Conservation (phyloP, 2,113 vertebrate genomes). For the Microtus ochrogaster region DNA sequence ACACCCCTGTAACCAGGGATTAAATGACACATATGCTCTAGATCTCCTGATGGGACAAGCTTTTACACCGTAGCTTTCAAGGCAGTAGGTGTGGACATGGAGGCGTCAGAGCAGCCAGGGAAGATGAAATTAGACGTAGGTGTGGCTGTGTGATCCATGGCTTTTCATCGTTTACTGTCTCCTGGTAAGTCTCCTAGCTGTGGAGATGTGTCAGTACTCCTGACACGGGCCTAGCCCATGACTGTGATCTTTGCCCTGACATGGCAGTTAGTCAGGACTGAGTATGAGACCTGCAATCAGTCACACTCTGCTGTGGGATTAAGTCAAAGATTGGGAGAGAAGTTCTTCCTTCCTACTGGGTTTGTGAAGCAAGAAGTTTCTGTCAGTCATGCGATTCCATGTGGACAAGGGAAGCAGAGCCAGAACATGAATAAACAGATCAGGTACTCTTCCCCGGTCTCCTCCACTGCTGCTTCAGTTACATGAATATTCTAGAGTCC, state of each 20-base stretch:
- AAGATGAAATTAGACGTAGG: not conserved
- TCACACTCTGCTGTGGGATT: not conserved
- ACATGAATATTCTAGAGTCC: not conserved
- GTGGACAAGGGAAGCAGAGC: not conserved
- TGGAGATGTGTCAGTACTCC: not conserved
- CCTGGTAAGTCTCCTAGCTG: not conserved
- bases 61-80: not conserved
- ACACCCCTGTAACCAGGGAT: not conserved
- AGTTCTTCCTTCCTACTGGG: not conserved
- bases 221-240: not conserved
- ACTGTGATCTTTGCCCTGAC: not conserved
- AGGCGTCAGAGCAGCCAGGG: not conserved
- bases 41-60: not conserved
- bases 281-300: not conserved
- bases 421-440: not conserved
- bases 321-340: not conserved
- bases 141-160: not conserved
- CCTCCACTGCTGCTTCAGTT: not conserved
- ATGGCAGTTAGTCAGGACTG: not conserved
- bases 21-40: not conserved
- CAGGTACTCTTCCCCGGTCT: rapidly evolving
- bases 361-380: not conserved
- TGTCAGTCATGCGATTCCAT: not conserved
- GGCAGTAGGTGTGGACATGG: not conserved
- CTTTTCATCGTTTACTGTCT: not conserved